Percentiles rank a stretch among this genome's conserved stretches.
Conservation (phyloP, 2,113 vertebrate genomes). For the Phaethornis superciliosus region DNA sequence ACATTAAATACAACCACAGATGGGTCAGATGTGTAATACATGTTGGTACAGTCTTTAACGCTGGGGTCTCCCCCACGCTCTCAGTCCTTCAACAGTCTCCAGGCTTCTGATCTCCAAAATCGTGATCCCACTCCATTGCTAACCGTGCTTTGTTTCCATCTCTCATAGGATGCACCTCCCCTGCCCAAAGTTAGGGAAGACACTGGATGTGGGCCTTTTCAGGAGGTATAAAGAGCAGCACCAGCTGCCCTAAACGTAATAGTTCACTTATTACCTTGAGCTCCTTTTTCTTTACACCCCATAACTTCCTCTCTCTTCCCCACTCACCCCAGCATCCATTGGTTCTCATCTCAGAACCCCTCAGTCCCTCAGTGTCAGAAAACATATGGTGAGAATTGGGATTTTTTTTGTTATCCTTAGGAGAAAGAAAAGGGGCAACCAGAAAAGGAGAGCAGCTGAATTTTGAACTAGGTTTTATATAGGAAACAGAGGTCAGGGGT, state of each 20-base stretch:
- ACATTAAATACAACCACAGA: rapidly evolving
- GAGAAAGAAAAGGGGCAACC: not conserved
- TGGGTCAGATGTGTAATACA: not conserved
- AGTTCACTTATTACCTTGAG: not conserved
- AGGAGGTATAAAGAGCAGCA: not conserved
- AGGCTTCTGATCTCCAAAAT: not conserved
- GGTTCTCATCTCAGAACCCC: not conserved
- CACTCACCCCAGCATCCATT: not conserved
- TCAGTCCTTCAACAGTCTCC: not conserved
- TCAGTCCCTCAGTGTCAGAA: not conserved
- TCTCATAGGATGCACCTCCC: not conserved
- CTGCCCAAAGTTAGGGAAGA: not conserved
- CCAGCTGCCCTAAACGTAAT: not conserved
- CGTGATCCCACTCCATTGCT: not conserved
- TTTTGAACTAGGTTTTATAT: not conserved
- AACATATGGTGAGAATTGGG: not conserved
- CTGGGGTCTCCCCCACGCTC: not conserved
- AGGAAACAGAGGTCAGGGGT: not conserved
- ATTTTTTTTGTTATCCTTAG: not conserved
- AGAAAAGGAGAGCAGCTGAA: not conserved
- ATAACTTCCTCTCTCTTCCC: not conserved
- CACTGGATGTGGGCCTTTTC: not conserved
- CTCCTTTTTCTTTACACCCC: not conserved
- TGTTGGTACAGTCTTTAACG: not conserved
- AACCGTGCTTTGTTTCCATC: not conserved